Evolutionary conservation across 2,888 invertebrate species (phyloP).

Genomic region (Smittia sp.): DNA sequence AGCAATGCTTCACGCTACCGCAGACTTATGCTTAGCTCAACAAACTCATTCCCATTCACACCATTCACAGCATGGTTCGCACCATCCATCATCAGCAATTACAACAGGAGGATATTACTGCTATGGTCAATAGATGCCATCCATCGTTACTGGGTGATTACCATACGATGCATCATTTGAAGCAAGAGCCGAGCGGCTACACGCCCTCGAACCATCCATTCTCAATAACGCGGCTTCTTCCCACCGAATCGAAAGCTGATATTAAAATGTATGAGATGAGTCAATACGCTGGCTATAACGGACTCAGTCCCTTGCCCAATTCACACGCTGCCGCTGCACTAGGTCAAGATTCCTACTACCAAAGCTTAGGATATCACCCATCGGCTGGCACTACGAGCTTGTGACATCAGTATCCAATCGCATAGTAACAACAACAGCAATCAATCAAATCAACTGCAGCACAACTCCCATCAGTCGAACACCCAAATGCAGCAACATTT

Average conservation of each 20-base stretch:
- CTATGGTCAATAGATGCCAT: conserved; percentile 64
- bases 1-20: conserved; percentile 67
- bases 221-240: conserved; percentile 89
- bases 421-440: conserved; percentile 60
- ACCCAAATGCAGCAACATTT: conserved; percentile 30
- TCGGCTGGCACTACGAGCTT: conserved; percentile 74
- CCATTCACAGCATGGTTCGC: conserved; percentile 55
- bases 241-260: conserved; percentile 83
- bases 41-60: conserved; percentile 58
- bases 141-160: conserved; percentile 63
- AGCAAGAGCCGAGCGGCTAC: conserved; percentile 75
- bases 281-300: conserved; percentile 63
- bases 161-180: conserved; percentile 63
- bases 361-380: conserved; percentile 73
- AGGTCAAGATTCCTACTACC: conserved; percentile 78
- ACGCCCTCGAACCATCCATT: conserved; percentile 88
- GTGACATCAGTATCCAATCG: conserved; percentile 86
- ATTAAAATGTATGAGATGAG: conserved; percentile 90
- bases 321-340: conserved; percentile 58
- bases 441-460: conserved; percentile 38
- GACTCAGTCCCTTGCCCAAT: conserved; percentile 61
- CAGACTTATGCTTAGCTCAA: conserved; percentile 61
- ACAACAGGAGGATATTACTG: conserved; percentile 62
- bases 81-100: conserved; percentile 56
- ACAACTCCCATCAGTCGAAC: conserved; percentile 26